phyloP scores from a whole-genome alignment of 2,797 vertebrate species.

The Champsocephalus gunnari region DNA sequence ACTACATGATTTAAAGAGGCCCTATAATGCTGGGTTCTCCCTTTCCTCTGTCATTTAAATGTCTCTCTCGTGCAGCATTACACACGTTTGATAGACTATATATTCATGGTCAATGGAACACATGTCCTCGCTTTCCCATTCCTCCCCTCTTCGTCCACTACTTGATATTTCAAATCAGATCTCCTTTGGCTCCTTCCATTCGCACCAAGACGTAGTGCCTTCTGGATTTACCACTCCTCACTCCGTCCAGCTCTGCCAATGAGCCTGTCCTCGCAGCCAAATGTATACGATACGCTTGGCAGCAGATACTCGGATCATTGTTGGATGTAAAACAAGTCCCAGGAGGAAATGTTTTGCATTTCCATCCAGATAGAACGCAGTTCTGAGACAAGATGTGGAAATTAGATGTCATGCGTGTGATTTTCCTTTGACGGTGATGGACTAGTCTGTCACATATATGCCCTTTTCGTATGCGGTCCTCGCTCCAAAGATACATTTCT shows the following conservation, averaged over 20 bases:
- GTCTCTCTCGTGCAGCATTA: too few species aligned
- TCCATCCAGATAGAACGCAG: conserved; percentile 22
- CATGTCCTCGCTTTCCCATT: background rate
- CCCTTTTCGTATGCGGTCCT: background rate
- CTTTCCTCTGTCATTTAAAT: too few species aligned
- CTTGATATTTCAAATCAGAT: conserved; percentile 14
- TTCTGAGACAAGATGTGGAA: background rate
- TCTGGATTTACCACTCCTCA: conserved; percentile 30
- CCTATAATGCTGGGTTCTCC: too few species aligned
- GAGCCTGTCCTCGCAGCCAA: conserved; percentile 45
- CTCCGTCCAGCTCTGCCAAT: conserved; percentile 42
- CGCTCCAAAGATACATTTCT: background rate
- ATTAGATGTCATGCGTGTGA: conserved; percentile 30
- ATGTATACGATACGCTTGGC: conserved; percentile 58
- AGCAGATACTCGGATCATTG: conserved; percentile 50
- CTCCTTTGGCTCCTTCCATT: conserved; percentile 30
- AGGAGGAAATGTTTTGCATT: conserved; percentile 31
- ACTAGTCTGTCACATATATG: conserved; percentile 12
- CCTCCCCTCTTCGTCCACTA: background rate
- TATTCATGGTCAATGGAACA: background rate
- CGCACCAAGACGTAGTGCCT: conserved; percentile 36
- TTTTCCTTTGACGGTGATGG: conserved; percentile 24
- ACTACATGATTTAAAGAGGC: background rate
- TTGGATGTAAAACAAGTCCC: conserved; percentile 56
- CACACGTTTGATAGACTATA: background rate